These are phyloP conservation scores for Brevimyrus niger DNA, from an alignment of 2,113 vertebrate genomes.

Conservation along the genomic window DNA sequence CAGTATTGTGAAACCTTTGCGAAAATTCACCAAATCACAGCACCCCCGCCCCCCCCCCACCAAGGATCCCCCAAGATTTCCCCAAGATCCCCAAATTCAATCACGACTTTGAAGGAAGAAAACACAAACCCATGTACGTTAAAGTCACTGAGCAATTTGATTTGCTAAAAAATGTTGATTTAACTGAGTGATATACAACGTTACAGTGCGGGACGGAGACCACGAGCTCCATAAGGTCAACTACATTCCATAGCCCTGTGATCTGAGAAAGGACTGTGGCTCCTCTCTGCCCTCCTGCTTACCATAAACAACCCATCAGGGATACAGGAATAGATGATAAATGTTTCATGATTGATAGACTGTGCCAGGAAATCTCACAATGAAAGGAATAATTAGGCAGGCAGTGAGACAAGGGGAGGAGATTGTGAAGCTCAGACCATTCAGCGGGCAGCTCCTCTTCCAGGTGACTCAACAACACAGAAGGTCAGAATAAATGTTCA, in stretches of 20 bases:
- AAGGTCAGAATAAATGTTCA: neutral
- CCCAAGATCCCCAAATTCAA: neutral
- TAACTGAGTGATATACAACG: neutral
- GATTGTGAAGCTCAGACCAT: neutral
- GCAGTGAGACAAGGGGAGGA: neutral
- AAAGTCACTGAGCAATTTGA: neutral
- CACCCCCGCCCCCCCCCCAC: neutral
- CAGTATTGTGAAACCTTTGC: neutral
- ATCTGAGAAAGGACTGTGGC: neutral
- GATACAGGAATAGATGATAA: constrained; percentile 2
- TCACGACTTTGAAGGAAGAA: neutral
- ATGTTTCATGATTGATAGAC: constrained; percentile 20
- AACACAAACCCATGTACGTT: neutral
- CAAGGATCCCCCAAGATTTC: neutral
- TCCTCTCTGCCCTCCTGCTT: neutral
- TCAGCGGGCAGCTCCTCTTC: neutral
- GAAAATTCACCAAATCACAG: neutral
- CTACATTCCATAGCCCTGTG: neutral
- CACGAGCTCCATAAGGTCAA: neutral
- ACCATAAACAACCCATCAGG: neutral
- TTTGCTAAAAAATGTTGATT: neutral
- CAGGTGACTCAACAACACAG: neutral
- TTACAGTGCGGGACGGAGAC: neutral
- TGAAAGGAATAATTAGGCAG: constrained; percentile 18
- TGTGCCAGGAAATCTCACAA: constrained; percentile 11